Percentiles rank a stretch among this genome's conserved stretches.
Conservation (phyloP, 2,797 vertebrate species). For the Leuciscus waleckii region DNA sequence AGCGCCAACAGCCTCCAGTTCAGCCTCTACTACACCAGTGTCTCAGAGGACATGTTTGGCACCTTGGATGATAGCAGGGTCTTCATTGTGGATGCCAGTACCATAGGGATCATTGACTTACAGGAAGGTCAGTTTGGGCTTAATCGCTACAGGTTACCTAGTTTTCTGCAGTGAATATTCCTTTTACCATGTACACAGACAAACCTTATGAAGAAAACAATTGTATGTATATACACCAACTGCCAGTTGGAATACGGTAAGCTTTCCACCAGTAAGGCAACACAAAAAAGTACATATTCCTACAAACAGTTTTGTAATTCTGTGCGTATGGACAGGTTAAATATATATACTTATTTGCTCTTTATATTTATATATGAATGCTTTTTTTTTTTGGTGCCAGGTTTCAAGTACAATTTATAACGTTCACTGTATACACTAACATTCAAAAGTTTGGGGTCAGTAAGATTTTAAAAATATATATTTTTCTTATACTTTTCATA, state of each 20-base stretch:
- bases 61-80: constrained; percentile 80
- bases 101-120: constrained; percentile 83
- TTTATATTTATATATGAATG: not conserved
- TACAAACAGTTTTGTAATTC: not conserved
- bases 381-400: not conserved
- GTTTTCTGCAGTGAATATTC: not conserved
- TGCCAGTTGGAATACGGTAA: not conserved
- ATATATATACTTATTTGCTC: not conserved
- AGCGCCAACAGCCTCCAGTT: constrained; percentile 83
- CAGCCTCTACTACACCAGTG: constrained; percentile 81
- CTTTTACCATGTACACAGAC: not conserved
- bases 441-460: not conserved
- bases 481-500: not conserved
- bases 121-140: constrained; percentile 75
- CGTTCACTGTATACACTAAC: not conserved
- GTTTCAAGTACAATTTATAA: not conserved
- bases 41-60: constrained; percentile 80
- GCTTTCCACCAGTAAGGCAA: not conserved
- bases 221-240: not conserved
- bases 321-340: not conserved
- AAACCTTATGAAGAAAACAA: not conserved
- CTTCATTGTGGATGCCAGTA: constrained; percentile 84
- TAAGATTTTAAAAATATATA: too few relatives aligned
- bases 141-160: not conserved
- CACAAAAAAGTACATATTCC: not conserved